These are phyloP conservation scores for Watersipora subatra DNA, from an alignment of 1,140 invertebrate species.

Conservation along the genomic window DNA sequence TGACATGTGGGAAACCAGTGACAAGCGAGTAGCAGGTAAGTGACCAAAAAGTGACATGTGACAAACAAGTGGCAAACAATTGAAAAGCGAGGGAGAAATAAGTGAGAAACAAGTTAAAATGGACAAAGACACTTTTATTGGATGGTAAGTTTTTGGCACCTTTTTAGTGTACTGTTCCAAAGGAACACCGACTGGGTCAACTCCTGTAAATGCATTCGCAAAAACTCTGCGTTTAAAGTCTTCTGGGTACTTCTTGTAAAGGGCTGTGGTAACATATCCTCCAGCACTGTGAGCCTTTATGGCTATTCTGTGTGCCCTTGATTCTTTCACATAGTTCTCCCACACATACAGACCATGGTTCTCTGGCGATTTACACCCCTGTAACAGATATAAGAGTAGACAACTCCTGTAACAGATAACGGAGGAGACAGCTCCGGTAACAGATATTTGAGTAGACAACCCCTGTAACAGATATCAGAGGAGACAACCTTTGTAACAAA, in stretches of 20 bases:
- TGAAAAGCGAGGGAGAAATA: no score
- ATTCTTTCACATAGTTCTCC: constrained; percentile 48
- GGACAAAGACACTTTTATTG: no score
- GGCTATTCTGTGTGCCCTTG: constrained; percentile 50
- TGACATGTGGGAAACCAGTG: no score
- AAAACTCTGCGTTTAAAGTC: background rate
- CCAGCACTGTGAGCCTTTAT: constrained; percentile 57
- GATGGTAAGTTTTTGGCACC: no score
- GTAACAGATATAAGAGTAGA: background rate
- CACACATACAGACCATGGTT: constrained; percentile 55
- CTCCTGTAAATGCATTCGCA: background rate
- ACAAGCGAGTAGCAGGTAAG: background rate
- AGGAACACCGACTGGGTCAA: no score
- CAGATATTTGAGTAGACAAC: background rate
- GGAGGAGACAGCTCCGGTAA: background rate
- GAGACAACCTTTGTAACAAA: background rate
- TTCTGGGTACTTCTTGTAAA: background rate
- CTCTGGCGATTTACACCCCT: constrained; percentile 46
- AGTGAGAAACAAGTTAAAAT: no score
- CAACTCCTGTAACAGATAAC: background rate
- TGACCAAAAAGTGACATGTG: background rate
- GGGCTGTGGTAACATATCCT: background rate
- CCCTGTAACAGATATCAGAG: background rate
- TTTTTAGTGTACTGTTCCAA: no score
- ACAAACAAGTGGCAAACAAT: background rate